phyloP scores from a whole-genome alignment of 2,113 vertebrate species.

The Macquaria australasica region DNA sequence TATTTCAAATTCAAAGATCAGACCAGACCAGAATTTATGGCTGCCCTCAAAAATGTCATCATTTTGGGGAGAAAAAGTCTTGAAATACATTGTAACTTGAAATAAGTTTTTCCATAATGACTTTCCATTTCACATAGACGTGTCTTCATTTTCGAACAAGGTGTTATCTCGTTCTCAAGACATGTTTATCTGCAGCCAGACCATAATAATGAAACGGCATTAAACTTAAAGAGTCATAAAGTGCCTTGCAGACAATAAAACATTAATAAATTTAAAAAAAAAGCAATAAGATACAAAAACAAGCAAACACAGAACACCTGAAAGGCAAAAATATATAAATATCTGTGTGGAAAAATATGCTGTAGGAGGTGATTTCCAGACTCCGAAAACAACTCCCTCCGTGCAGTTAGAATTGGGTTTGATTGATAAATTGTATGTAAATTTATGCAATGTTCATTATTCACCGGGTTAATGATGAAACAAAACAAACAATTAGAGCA shows the following conservation, averaged over 20 bases:
- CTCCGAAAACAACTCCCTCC: not conserved
- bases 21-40: not conserved
- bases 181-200: constrained; percentile 9
- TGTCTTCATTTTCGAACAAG: not conserved
- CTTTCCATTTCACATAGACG: not conserved
- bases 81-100: constrained; percentile 6
- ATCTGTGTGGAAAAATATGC: not conserved
- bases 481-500: constrained; percentile 57
- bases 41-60: constrained; percentile 6
- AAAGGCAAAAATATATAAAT: not conserved
- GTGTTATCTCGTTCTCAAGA: constrained; percentile 4
- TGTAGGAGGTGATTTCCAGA: constrained; percentile 19
- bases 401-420: constrained; percentile 1
- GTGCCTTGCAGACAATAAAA: constrained; percentile 18
- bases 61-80: not conserved
- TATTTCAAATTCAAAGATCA: constrained; percentile 6
- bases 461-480: constrained; percentile 43
- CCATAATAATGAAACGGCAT: constrained; percentile 28
- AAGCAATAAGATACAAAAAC: constrained; percentile 7
- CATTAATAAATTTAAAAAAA: constrained; percentile 39
- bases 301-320: not conserved
- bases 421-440: constrained; percentile 55
- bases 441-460: constrained; percentile 47
- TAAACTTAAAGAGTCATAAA: constrained; percentile 20
- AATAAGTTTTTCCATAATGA: constrained; percentile 22